These are phyloP conservation scores for Thecocarcelia acutangulata DNA, from an alignment of 2,888 invertebrate species.

Conservation along the genomic window DNA sequence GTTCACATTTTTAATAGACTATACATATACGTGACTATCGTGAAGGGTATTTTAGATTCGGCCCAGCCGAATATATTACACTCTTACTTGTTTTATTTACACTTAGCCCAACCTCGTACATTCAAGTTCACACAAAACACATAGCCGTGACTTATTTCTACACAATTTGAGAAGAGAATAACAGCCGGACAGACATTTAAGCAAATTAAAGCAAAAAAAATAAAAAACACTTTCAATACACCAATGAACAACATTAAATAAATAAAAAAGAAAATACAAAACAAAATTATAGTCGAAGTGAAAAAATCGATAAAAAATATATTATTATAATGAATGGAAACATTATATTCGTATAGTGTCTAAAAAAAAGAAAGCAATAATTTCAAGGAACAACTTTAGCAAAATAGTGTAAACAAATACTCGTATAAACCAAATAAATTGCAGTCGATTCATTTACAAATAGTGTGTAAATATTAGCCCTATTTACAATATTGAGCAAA, in stretches of 20 bases:
- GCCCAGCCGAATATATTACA: no score
- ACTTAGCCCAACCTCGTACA: not conserved
- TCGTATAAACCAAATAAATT: no score
- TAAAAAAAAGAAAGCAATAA: not conserved
- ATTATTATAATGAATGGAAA: slow-evolving; percentile 5
- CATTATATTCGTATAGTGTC: not conserved
- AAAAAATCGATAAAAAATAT: slow-evolving; percentile 48
- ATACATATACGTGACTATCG: no score
- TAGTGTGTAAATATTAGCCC: no score
- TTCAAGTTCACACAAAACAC: not conserved
- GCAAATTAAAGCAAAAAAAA: slow-evolving; percentile 13
- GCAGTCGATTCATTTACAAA: no score
- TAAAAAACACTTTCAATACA: not conserved
- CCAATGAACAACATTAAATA: slow-evolving; percentile 9
- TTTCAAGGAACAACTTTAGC: not conserved
- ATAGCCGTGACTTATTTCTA: slow-evolving; percentile 19
- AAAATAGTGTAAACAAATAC: not conserved
- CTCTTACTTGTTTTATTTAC: not conserved
- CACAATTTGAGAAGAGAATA: slow-evolving; percentile 16
- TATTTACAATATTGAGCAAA: no score
- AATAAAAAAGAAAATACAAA: not conserved
- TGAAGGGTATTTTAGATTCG: no score
- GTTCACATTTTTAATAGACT: no score
- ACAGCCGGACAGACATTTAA: not conserved
- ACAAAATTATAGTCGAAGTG: slow-evolving; percentile 11